Conservation (phyloP, 2,888 invertebrate species). For the Drosophila buzzatii region DNA sequence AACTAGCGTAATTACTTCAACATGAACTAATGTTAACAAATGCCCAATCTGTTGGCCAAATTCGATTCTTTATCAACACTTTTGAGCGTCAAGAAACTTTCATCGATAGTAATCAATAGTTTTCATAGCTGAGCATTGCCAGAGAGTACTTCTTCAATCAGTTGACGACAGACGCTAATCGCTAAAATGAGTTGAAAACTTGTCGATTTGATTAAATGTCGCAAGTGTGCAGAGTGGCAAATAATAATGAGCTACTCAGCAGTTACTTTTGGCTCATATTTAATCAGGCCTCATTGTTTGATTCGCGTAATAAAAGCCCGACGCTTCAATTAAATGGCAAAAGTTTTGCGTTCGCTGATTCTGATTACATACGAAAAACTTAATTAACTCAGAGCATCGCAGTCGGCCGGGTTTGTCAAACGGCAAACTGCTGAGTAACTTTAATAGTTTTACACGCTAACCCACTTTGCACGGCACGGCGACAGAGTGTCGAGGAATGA, state of each 20-base stretch:
- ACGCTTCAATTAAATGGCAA: constrained; percentile 55
- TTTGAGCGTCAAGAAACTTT: not conserved
- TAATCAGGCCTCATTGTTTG: constrained; percentile 59
- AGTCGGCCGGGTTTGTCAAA: constrained; percentile 14
- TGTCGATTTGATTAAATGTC: constrained; percentile 31
- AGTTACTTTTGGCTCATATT: constrained; percentile 37
- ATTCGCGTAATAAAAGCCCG: constrained; percentile 57
- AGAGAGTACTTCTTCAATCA: not conserved
- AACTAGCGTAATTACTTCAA: not conserved
- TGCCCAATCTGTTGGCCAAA: not conserved
- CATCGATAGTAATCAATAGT: not conserved
- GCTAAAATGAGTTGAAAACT: constrained; percentile 18
- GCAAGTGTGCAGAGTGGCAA: constrained; percentile 10
- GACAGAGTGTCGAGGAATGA: constrained; percentile 29
- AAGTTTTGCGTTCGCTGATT: constrained; percentile 38
- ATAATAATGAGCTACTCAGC: constrained; percentile 38
- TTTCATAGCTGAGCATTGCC: not conserved
- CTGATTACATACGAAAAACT: constrained; percentile 57
- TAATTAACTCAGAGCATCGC: constrained; percentile 45
- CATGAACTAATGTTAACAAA: not conserved
- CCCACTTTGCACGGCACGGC: constrained; percentile 47
- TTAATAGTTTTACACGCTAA: constrained; percentile 69
- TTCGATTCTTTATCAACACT: not conserved
- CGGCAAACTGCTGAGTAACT: constrained; percentile 55
- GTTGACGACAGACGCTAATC: constrained; percentile 17